Evolutionary conservation across 2,888 invertebrate species (phyloP), one percentile per base, ranked within the genome.

Genomic region (Tridacna crocea): DNA sequence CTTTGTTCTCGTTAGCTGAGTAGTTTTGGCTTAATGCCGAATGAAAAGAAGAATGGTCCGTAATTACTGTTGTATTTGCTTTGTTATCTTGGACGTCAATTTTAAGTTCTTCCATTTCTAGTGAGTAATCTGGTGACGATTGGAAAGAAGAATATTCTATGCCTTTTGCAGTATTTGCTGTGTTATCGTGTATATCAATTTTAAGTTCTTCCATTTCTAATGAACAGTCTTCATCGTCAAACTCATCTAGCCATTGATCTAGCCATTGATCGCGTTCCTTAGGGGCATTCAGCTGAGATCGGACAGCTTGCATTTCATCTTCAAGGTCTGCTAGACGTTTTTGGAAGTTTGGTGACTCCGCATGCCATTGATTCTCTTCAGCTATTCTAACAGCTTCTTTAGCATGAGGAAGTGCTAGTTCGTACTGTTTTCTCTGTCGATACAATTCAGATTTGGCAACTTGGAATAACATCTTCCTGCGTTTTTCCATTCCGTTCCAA

Each of bases 391-490:
- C 61, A 3, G 80, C 79, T 73, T 78, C 79, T 36, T 72, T 76
- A 22, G 79, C 80, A 70, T 81, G 76, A 17, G 75, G 65, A 6
- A 60, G 0, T 0, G 78, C 73, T 12, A 84, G 60, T n/a, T 80
- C 80, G 10, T 24, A 27, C n/a, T 75, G 63, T 13, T 61, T 61
- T 73, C 75, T 63, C 48, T 74, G 75, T 58, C 75, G 75, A 58
- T 75, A 80, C 46, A 65, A 61, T 60, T 80, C 84, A 11, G 79
- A 58, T 58, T 80, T 85, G 0, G 79, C 75, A 26, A 82, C 60
- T 36, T 68, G 60, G 72, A 80, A 83, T 51, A 85, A 46, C 87
- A 79, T 80, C 76, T 85, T 84, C 47, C 82, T 46, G 60, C 77
- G 63, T 26, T 76, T 60, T 58, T 83, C 80, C 73, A 80, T 77